Conservation (phyloP, 92 coral and sea anemone species). For the Heliopora coerulea region DNA sequence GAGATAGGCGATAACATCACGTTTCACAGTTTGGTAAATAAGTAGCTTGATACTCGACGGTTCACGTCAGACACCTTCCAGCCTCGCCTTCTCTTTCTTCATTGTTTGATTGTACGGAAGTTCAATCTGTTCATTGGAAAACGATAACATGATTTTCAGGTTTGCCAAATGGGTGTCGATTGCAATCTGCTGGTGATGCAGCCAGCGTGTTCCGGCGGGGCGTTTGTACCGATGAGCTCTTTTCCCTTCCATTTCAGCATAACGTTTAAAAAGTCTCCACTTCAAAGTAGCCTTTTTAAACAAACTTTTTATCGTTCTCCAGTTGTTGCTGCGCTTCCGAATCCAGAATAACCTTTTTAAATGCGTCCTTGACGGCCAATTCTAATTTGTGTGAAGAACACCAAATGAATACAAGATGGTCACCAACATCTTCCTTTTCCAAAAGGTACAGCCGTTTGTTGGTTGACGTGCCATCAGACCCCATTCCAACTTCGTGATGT, state of each 20-base stretch:
- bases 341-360: slow-evolving; percentile 11
- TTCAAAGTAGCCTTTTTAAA: too few species aligned
- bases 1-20: slow-evolving; percentile 27
- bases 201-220: slow-evolving; percentile 18
- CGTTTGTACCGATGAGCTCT: slow-evolving; percentile 19
- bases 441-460: slow-evolving; percentile 25
- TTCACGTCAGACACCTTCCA: slow-evolving; percentile 12
- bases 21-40: slow-evolving; percentile 25
- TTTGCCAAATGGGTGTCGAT: slow-evolving; percentile 18
- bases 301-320: too few species aligned
- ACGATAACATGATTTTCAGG: slow-evolving; percentile 3
- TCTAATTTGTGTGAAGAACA: slow-evolving; percentile 28
- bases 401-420: slow-evolving; percentile 9
- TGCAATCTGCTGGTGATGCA: slow-evolving; percentile 1
- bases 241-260: slow-evolving; percentile 8
- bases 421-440: slow-evolving; percentile 30
- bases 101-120: slow-evolving; percentile 22
- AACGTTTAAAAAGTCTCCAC: slow-evolving; percentile 2
- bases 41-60: slow-evolving; percentile 9
- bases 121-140: slow-evolving; percentile 12
- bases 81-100: slow-evolving; percentile 22
- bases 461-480: slow-evolving; percentile 15
- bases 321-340: too few species aligned
- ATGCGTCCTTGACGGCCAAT: slow-evolving; percentile 25
- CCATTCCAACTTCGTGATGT: slow-evolving; percentile 13